A percentile compares a stretch with the other conserved stretches of the same genome.
These are phyloP conservation scores for Parapristionchus giblindavisi DNA, from an alignment of 2,888 invertebrate species.

Conservation along the genomic window DNA sequence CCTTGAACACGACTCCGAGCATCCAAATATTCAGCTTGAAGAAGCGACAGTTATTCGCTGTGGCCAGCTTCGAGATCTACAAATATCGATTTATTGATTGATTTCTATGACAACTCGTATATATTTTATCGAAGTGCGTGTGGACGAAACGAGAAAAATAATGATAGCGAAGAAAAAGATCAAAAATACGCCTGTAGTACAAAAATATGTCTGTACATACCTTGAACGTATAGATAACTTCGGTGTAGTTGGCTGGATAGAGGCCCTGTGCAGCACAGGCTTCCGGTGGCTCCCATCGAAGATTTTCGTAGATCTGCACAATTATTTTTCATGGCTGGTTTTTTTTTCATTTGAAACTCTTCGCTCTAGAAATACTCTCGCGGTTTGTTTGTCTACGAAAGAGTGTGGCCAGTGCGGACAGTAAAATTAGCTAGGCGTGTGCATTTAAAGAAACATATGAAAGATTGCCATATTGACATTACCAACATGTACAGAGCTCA, in stretches of 20 bases:
- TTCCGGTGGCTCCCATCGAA: conserved; percentile 44
- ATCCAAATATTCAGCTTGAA: conserved; percentile 68
- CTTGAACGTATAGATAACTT: conserved; percentile 59
- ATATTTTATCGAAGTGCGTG: no score
- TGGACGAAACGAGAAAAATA: no score
- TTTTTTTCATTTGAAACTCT: not conserved
- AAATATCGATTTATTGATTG: not conserved
- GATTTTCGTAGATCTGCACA: conserved; percentile 30
- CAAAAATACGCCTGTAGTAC: no score
- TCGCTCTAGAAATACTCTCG: no score
- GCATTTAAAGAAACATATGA: no score
- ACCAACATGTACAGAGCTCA: no score
- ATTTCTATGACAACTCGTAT: not conserved
- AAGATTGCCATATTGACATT: no score
- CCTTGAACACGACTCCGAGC: conserved; percentile 66
- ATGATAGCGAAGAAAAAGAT: no score
- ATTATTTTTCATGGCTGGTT: not conserved
- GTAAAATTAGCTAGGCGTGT: no score
- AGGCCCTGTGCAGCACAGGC: conserved; percentile 39
- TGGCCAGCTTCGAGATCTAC: conserved; percentile 50
- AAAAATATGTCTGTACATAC: no score
- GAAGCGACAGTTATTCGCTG: conserved; percentile 58
- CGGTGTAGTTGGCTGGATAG: conserved; percentile 52
- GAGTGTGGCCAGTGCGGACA: no score
- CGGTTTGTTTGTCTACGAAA: no score